phyloP scores from a whole-genome alignment of 2,113 vertebrate species.

The Xenopus laevis region DNA sequence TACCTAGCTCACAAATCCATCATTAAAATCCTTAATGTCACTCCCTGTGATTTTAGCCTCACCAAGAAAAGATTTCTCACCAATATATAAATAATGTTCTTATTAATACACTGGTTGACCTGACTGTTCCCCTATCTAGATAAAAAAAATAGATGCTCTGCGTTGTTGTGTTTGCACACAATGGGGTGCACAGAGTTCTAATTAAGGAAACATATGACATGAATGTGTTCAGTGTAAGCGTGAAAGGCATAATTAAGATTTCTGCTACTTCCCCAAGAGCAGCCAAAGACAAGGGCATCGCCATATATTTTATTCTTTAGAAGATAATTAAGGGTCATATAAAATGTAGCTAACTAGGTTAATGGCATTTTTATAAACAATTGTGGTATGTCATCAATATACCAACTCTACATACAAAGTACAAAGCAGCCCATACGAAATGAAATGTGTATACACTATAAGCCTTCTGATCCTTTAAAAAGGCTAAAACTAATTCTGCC shows the following conservation, averaged over 20 bases:
- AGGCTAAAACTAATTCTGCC: too few species aligned
- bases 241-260: background rate
- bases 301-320: too few species aligned
- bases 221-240: background rate
- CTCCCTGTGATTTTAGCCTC: constrained; percentile 38
- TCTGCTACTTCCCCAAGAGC: background rate
- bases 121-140: background rate
- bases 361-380: too few species aligned
- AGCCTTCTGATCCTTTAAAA: too few species aligned
- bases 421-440: too few species aligned
- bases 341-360: too few species aligned
- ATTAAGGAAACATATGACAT: constrained; percentile 11
- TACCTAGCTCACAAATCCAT: constrained; percentile 36
- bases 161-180: constrained; percentile 7
- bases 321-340: too few species aligned
- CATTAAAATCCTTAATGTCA: constrained; percentile 42
- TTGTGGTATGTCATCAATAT: too few species aligned
- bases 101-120: constrained; percentile 28
- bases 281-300: background rate
- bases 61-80: constrained; percentile 17
- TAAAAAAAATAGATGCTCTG: background rate
- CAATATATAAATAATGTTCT: constrained; percentile 30
- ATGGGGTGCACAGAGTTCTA: constrained; percentile 7
- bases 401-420: too few species aligned
- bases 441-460: too few species aligned